These are phyloP conservation scores for Salvelinus alpinus DNA, from an alignment of 2,113 vertebrate species.

Conservation along the genomic window DNA sequence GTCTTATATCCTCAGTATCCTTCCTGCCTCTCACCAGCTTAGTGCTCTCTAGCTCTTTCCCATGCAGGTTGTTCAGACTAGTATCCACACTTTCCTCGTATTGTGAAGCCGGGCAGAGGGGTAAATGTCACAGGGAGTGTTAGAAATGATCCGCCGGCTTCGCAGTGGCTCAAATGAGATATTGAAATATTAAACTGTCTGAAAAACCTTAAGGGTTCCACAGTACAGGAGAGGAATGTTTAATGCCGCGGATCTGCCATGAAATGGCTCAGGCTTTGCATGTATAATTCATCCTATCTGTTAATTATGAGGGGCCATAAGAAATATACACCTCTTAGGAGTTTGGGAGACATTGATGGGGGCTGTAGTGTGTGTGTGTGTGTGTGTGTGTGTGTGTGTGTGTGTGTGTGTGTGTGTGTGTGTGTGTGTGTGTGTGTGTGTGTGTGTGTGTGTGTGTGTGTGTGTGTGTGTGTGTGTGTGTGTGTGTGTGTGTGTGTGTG, in stretches of 20 bases:
- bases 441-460: too few relatives aligned
- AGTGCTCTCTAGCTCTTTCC: neutral
- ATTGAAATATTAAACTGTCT: conserved; percentile 58
- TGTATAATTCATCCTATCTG: conserved; percentile 35
- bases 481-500: too few relatives aligned
- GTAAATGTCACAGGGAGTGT: conserved; percentile 39
- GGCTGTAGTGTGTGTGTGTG: too few relatives aligned
- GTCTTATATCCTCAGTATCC: neutral
- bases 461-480: too few relatives aligned
- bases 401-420: too few relatives aligned
- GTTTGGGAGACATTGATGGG: neutral
- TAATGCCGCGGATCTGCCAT: conserved; percentile 30
- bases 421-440: too few relatives aligned
- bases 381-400: too few relatives aligned
- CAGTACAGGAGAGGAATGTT: conserved; percentile 32
- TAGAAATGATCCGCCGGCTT: neutral
- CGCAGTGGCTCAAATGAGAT: conserved; percentile 51
- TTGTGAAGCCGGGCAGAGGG: conserved; percentile 30
- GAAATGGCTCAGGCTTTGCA: conserved; percentile 32
- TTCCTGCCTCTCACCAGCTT: neutral
- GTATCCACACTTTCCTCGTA: conserved; percentile 42
- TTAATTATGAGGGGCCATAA: conserved; percentile 45
- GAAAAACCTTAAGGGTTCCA: conserved; percentile 43
- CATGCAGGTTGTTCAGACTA: conserved; percentile 36
- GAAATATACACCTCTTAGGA: conserved; percentile 15